phyloP scores from a whole-genome alignment of 1,140 invertebrate species.

The Drosophila watanabei region DNA sequence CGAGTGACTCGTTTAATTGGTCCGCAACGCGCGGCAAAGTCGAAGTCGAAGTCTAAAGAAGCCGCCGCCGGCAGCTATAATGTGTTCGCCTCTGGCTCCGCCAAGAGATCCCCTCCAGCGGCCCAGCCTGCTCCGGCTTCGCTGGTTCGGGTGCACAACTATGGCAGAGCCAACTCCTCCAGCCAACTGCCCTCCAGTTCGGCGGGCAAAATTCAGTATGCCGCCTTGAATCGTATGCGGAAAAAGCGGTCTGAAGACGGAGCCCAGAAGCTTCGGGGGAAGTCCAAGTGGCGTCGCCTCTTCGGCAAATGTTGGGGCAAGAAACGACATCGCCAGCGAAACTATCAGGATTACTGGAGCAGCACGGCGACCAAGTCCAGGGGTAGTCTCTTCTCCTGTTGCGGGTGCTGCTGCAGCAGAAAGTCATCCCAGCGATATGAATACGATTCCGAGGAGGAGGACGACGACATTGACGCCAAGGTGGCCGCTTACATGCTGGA shows the following conservation, averaged over 20 bases:
- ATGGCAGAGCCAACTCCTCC: slow-evolving; percentile 45
- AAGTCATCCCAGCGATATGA: slow-evolving; percentile 30
- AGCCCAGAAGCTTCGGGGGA: slow-evolving; percentile 12
- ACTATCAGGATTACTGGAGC: slow-evolving; percentile 60
- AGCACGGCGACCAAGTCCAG: neutral
- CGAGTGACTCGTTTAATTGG: slow-evolving; percentile 78
- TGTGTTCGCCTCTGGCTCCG: slow-evolving; percentile 46
- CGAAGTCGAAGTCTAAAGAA: slow-evolving; percentile 38
- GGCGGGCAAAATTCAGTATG: slow-evolving; percentile 75
- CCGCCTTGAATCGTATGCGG: slow-evolving; percentile 76
- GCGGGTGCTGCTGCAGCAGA: slow-evolving; percentile 18
- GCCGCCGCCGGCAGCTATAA: slow-evolving; percentile 51
- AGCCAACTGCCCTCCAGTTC: slow-evolving; percentile 46
- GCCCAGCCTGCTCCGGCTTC: neutral
- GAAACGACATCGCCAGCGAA: slow-evolving; percentile 28
- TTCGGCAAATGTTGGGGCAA: slow-evolving; percentile 33
- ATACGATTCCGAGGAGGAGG: slow-evolving; percentile 80
- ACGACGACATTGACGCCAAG: slow-evolving; percentile 86
- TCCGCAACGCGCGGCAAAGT: slow-evolving; percentile 39
- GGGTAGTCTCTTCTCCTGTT: slow-evolving; percentile 17
- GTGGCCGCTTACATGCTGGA: slow-evolving; percentile 85
- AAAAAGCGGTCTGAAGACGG: slow-evolving; percentile 42
- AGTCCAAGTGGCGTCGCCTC: slow-evolving; percentile 44
- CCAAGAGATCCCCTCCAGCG: slow-evolving; percentile 22
- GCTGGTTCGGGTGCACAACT: slow-evolving; percentile 65